Percentiles rank a stretch among this genome's conserved stretches.
phyloP scores from a whole-genome alignment of 35 echinoderm and acorn worm species.

The Stichopus chloronotus region DNA sequence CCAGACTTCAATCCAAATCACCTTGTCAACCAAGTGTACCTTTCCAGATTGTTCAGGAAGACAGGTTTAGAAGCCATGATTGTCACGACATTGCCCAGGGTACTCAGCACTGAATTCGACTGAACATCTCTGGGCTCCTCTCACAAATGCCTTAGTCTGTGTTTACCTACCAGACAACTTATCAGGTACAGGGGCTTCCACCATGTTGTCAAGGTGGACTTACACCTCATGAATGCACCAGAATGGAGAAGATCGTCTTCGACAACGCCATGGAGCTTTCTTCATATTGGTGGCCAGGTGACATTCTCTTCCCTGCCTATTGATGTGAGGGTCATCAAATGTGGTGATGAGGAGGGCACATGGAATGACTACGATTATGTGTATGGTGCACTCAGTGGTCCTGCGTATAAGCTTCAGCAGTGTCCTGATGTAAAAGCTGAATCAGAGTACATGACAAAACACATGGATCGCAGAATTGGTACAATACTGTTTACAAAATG shows the following conservation, averaged over 20 bases:
- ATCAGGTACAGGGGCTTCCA: slow-evolving; percentile 11
- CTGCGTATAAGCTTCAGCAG: background rate
- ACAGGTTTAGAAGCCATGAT: background rate
- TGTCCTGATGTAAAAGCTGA: background rate
- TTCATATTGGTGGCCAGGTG: background rate
- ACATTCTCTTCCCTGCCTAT: background rate
- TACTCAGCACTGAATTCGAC: slow-evolving; percentile 42
- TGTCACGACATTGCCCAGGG: slow-evolving; percentile 34
- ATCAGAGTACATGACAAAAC: background rate
- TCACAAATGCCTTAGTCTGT: slow-evolving; percentile 29
- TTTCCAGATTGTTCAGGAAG: background rate
- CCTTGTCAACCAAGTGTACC: slow-evolving; percentile 14
- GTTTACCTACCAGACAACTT: slow-evolving; percentile 16
- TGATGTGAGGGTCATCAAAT: background rate
- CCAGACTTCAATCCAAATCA: slow-evolving; percentile 30
- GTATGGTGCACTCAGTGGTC: background rate
- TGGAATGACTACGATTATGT: background rate
- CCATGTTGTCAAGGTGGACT: slow-evolving; percentile 3
- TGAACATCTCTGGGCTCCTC: slow-evolving; percentile 40
- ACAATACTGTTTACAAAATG: background rate
- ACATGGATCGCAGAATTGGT: background rate
- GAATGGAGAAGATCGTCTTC: slow-evolving; percentile 40
- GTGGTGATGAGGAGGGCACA: background rate
- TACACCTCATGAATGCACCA: background rate
- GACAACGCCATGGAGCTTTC: slow-evolving; percentile 31